Base-by-base conservation (phyloP, 2,888 invertebrate genomes). In the Drosophila kanekoi region DNA sequence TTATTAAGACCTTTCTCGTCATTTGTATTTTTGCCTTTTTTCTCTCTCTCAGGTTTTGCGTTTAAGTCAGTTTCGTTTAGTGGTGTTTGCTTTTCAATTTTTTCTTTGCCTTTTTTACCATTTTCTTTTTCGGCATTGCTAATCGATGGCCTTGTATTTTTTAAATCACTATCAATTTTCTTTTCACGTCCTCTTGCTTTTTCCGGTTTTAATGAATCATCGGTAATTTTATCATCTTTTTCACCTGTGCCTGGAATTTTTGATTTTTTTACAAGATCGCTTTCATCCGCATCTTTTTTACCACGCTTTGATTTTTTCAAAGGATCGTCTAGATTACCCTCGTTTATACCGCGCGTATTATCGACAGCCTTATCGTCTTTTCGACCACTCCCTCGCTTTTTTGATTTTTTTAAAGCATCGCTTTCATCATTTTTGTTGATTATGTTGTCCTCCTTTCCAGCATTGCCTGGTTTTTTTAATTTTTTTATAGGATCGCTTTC, bases 401-500 rank as follows among this genome's bases (percentile, higher is more conserved):
- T 51, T 0, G 35, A n/a, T 40, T 56, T 71, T 9, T 20, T 53
- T 1, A 23, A 44, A 3, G n/a, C 13, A 4, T 73, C 69, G 2
- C 0, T 5, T 13, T 56, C 54, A 9, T 49, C 53, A 23, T 6
- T 20, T 4, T 20, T 20, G 0, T 20, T 20, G 20, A 20, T 20
- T 20, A 20, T 4, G 20, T 5, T 23, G n/a, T 6, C 45, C 32
- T 44, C 45, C 13, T 62, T 70, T 28, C 43, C 54, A 53, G 33
- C 45, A 11, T 16, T 38, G 4, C 20, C 32, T 18, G 8, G 16
- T 5, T 37, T 66, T 13, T 40, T 48, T 0, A 33, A 23, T 18
- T 49, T 68, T 10, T 23, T 53, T 1, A 47, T 35, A 13, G 18
- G n/a, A 0, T 67, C 72, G 9, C 1, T 10, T 6, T 68, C 56